Evolutionary conservation across 1,140 invertebrate species (phyloP).

Genomic region (Ditylenchus dipsaci): DNA sequence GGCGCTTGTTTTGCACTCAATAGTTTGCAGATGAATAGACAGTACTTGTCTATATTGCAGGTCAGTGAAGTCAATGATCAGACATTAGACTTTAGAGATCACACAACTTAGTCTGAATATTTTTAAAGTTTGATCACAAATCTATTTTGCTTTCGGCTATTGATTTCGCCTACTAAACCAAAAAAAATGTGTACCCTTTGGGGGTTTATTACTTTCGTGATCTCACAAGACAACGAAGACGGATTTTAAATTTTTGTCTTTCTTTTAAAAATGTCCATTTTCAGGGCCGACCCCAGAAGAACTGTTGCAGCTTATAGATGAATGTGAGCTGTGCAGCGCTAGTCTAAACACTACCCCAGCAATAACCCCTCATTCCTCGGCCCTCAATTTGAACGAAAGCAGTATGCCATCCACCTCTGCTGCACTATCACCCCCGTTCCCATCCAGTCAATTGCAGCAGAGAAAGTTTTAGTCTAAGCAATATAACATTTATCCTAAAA

Average conservation of each 20-base stretch:
- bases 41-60: slow-evolving; percentile 13
- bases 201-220: too few relatives aligned
- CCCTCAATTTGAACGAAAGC: slow-evolving; percentile 6
- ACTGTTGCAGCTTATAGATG: slow-evolving; percentile 79
- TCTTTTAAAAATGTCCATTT: too few relatives aligned
- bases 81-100: background rate
- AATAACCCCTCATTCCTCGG: slow-evolving; percentile 26
- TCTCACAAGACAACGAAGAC: too few relatives aligned
- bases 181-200: too few relatives aligned
- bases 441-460: too few relatives aligned
- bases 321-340: slow-evolving; percentile 69
- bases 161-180: too few relatives aligned
- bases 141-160: too few relatives aligned
- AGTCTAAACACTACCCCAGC: slow-evolving; percentile 26
- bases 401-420: background rate
- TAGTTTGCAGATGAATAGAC: slow-evolving; percentile 10
- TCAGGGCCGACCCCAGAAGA: slow-evolving; percentile 85
- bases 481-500: too few relatives aligned
- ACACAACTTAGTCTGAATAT: too few relatives aligned
- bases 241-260: background rate
- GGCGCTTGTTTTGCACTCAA: background rate
- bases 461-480: too few relatives aligned
- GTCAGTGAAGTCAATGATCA: slow-evolving; percentile 3
- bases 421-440: background rate
- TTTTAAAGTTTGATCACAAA: too few relatives aligned